phyloP scores from a whole-genome alignment of 2,113 vertebrate genomes.

The Syngnathoides biaculeatus region DNA sequence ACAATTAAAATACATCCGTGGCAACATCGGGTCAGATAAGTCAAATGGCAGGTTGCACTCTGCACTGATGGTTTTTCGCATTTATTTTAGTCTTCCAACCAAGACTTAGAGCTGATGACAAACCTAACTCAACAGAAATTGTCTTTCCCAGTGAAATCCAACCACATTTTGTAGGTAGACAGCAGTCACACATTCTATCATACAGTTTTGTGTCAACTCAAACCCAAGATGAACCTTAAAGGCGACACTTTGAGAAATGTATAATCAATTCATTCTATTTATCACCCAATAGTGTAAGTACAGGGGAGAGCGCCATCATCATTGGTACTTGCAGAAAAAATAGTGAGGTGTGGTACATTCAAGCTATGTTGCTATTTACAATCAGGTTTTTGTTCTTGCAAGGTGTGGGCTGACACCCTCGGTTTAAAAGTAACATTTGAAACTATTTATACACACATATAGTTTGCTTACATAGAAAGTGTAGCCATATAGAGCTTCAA shows the following conservation, averaged over 20 bases:
- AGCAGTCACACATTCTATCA: not conserved
- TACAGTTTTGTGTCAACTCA: not conserved
- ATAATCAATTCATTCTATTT: conserved; percentile 6
- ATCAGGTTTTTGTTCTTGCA: conserved; percentile 39
- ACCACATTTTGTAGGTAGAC: too few species aligned
- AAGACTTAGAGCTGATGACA: too few species aligned
- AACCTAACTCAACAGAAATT: too few species aligned
- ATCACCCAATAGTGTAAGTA: conserved; percentile 11
- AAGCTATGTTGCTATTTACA: conserved; percentile 40
- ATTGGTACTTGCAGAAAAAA: conserved; percentile 39
- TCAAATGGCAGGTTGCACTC: too few species aligned
- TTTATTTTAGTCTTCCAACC: too few species aligned
- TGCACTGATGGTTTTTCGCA: too few species aligned
- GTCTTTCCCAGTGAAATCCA: too few species aligned
- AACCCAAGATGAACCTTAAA: conserved; percentile 16
- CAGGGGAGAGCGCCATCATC: conserved; percentile 6
- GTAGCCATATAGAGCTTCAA: not conserved
- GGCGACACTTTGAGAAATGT: conserved; percentile 19
- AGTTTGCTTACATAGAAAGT: not conserved
- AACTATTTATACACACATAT: conserved; percentile 1
- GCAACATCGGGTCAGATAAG: too few species aligned
- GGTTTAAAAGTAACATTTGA: not conserved
- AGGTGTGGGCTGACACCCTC: conserved; percentile 17
- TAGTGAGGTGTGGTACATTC: conserved; percentile 37
- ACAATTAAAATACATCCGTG: too few species aligned